Evolutionary conservation across 2,797 vertebrate genomes (phyloP), one percentile per base, ranked within the genome.

Genomic region (Capromys pilorides): DNA sequence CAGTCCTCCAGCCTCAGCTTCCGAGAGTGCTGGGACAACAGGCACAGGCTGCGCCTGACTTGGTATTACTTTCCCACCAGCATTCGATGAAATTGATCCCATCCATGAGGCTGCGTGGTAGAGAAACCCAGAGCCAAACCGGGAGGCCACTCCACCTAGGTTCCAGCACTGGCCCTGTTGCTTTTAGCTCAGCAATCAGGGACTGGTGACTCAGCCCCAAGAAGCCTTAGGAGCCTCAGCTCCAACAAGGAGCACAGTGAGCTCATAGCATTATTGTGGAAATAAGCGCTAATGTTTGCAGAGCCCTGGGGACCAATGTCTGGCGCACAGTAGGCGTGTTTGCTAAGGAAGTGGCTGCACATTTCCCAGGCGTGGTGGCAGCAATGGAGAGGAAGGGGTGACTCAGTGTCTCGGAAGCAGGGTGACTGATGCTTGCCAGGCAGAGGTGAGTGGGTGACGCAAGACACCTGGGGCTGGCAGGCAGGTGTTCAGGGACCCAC

Each of bases 341-440:
- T 49, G 9, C 61, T 73, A 61, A 69, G 41, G 54, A 79, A 79
- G 54, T n/a, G 59, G 64, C 18, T 0, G n/a, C 51, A 66, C 13
- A 0, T 61, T 88, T 78, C 41, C 57, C 54, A 19, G 31, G 45
- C 6, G 33, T 54, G 49, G 3, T 19, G 22, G 64, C 16, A 19
- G 59, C 62, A 13, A 45, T 5, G 19, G 1, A 10, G 28, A 78
- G 31, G 64, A 45, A 57, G 78, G 81, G 54, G 71, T 94, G 87
- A 94, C 89, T 81, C n/a, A 64, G 69, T 4, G 36, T 61, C 84
- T 69, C 66, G 0, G 64, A 45, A n/a, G 51, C 83, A n/a, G 64
- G 45, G 39, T 67, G 93, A 93, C 45, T 82, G 73, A 93, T 24
- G 5, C 82, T 81, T 91, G 87, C 92, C 87, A 78, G 80, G 54